Evolutionary conservation across 2,888 invertebrate species (phyloP).

Genomic region (Pristionchus arcanus): DNA sequence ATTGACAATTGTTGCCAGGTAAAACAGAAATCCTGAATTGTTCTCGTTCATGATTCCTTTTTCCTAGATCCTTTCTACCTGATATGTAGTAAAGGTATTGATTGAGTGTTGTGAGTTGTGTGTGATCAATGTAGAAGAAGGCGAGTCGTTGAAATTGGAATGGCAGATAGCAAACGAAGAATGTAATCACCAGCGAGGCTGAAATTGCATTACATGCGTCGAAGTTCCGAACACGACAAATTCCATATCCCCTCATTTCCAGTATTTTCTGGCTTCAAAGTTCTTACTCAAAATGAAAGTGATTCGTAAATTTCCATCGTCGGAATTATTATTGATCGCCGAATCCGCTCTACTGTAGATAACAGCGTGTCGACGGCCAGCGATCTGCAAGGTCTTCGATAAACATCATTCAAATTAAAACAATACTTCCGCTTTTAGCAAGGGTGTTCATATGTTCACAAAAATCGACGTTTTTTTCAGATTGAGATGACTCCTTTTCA

Average conservation of each 20-base stretch:
- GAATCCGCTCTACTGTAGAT: constrained; percentile 47
- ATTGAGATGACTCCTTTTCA: too few relatives aligned
- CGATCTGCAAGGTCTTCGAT: constrained; percentile 24
- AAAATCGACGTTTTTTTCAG: too few relatives aligned
- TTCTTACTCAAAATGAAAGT: constrained; percentile 60
- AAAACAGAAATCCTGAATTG: constrained; percentile 67
- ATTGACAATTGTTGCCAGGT: constrained; percentile 69
- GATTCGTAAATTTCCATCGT: constrained; percentile 56
- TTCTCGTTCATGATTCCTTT: constrained; percentile 49
- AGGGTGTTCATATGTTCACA: too few relatives aligned
- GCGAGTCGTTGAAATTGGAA: constrained; percentile 70
- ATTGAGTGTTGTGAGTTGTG: constrained; percentile 60
- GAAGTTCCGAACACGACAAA: neutral
- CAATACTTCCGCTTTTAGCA: too few relatives aligned
- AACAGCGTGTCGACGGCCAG: constrained; percentile 6
- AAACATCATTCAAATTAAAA: too few relatives aligned
- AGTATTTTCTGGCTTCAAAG: neutral
- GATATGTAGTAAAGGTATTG: constrained; percentile 71
- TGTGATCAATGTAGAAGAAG: constrained; percentile 68
- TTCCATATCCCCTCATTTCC: neutral
- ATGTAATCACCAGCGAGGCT: constrained; percentile 69
- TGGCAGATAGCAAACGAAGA: constrained; percentile 73
- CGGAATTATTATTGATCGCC: constrained; percentile 23
- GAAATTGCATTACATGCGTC: constrained; percentile 55
- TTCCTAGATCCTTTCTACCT: constrained; percentile 57